These are phyloP conservation scores for Megalops cyprinoides DNA, from an alignment of 2,797 vertebrate species.

Conservation along the genomic window DNA sequence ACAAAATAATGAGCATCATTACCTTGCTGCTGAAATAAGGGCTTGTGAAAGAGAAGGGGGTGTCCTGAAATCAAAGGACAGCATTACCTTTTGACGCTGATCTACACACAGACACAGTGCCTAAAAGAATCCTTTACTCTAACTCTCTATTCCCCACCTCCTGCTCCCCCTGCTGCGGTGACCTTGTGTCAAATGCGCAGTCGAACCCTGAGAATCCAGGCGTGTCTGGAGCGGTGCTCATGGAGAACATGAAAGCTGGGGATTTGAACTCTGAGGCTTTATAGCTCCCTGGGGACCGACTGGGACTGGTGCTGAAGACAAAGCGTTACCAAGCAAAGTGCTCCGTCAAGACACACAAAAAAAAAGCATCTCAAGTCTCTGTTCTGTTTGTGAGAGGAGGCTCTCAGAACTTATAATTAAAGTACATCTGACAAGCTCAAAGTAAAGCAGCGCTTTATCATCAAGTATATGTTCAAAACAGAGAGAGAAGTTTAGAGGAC, in stretches of 20 bases:
- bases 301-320: conserved; percentile 61
- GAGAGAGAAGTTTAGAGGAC: background rate
- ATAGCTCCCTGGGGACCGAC: conserved; percentile 44
- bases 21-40: conserved; percentile 75
- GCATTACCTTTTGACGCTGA: background rate
- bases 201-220: conserved; percentile 66
- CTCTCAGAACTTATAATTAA: too few species aligned
- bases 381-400: too few species aligned
- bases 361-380: too few species aligned
- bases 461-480: background rate
- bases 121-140: background rate
- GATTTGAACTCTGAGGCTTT: conserved; percentile 56
- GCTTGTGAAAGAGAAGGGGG: conserved; percentile 65
- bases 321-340: background rate
- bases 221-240: conserved; percentile 61
- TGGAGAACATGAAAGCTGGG: conserved; percentile 68
- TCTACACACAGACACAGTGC: background rate
- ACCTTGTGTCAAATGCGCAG: conserved; percentile 59
- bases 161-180: conserved; percentile 52
- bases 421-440: too few species aligned
- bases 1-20: conserved; percentile 29
- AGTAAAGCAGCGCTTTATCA: background rate
- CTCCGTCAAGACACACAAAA: background rate
- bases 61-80: conserved; percentile 61
- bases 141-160: conserved; percentile 59